Evolutionary conservation across 2,797 vertebrate genomes (phyloP).

Genomic region (Microtus obscurus): DNA sequence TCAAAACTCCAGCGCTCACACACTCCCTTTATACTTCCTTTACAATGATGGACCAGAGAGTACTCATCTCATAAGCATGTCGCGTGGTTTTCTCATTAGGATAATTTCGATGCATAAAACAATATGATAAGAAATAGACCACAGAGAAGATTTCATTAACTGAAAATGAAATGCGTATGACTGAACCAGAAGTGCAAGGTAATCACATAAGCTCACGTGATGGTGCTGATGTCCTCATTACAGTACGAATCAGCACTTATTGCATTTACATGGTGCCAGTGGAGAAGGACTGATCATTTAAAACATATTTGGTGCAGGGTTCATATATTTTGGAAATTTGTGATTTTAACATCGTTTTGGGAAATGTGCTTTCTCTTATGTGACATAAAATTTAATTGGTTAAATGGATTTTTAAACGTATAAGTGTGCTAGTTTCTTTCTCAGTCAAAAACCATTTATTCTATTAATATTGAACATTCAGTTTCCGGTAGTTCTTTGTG

Average conservation of each 20-base stretch:
- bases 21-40: slow-evolving; percentile 51
- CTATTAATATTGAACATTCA: background rate
- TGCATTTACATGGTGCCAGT: background rate
- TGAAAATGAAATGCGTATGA: slow-evolving; percentile 55
- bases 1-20: slow-evolving; percentile 40
- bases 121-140: slow-evolving; percentile 60
- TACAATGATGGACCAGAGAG: slow-evolving; percentile 57
- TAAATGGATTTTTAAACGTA: background rate
- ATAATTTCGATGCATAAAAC: slow-evolving; percentile 69
- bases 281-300: background rate
- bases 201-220: background rate
- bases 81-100: slow-evolving; percentile 70
- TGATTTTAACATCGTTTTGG: background rate
- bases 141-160: slow-evolving; percentile 69
- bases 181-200: background rate
- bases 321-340: slow-evolving; percentile 1
- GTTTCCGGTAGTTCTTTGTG: background rate
- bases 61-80: slow-evolving; percentile 50
- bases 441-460: slow-evolving; percentile 9
- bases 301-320: background rate
- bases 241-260: background rate
- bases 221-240: background rate
- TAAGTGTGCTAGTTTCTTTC: background rate
- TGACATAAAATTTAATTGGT: background rate
- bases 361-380: background rate